Evolutionary conservation across 2,888 invertebrate species (phyloP).

Genomic region (Orchestes rusci): DNA sequence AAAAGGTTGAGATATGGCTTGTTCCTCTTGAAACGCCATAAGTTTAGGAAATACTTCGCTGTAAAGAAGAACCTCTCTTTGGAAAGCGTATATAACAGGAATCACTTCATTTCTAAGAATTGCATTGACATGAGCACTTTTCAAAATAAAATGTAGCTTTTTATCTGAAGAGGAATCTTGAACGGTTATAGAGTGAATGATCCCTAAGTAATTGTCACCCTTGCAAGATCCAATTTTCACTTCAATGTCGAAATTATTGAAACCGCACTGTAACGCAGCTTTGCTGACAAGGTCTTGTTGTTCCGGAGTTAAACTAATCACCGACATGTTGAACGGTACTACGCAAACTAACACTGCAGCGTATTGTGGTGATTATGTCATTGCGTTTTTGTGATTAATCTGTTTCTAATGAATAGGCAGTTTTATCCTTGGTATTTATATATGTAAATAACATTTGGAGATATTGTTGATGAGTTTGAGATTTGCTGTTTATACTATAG

Average conservation of each 20-base stretch:
- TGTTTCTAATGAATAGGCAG: too few species aligned
- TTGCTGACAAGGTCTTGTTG: constrained; percentile 5
- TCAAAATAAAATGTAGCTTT: constrained; percentile 28
- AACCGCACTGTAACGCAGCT: constrained; percentile 2
- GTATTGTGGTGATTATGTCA: too few species aligned
- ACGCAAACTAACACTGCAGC: background rate
- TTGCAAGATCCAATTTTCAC: constrained; percentile 12
- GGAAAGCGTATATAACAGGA: constrained; percentile 28
- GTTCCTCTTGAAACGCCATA: constrained; percentile 25
- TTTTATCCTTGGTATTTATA: too few species aligned
- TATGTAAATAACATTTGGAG: too few species aligned
- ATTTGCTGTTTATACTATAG: too few species aligned
- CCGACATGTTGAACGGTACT: background rate
- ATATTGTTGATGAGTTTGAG: too few species aligned
- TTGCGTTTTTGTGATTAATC: too few species aligned
- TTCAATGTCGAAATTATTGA: constrained; percentile 8
- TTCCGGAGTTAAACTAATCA: constrained; percentile 5
- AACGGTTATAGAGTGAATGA: constrained; percentile 25
- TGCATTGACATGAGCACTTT: constrained; percentile 31
- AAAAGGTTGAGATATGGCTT: constrained; percentile 8
- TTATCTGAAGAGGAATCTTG: constrained; percentile 4
- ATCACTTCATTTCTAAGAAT: constrained; percentile 24
- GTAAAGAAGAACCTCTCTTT: constrained; percentile 34
- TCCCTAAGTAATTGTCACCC: constrained; percentile 29
- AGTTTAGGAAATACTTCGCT: constrained; percentile 28